Evolutionary conservation across 1,140 invertebrate species (phyloP), one percentile per base, ranked within the genome.

Genomic region (Holotrichia oblita): DNA sequence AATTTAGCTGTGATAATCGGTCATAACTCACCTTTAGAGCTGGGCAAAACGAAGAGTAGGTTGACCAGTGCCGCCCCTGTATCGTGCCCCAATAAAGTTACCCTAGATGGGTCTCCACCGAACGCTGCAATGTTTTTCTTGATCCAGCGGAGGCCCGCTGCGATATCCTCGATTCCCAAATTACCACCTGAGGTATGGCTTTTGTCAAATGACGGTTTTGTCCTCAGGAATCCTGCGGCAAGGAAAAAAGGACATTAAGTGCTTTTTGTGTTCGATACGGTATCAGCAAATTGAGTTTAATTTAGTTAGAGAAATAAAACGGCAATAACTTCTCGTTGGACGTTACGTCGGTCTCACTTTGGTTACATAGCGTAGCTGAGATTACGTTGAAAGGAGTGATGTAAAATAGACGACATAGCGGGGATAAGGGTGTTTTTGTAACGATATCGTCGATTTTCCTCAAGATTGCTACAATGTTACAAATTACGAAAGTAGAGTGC

Each of bases 71-170:
- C 94, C 2, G 96, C 96, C 4, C 95, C 96, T 2, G 94, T 93
- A 64, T 94, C 94, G 85, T 97, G 95, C 4, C 96, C 97, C 82
- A 96, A 90, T n/a, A 98, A 85, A 6, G 96, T 96, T 40, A 98
- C 91, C 55, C 94, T 90, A 8, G 89, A 88, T 0, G 93, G 91
- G 88, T 97, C 95, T 0, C 95, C 95, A 27, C 93, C 93, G 86
- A 97, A 96, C 0, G 93, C 91, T 0, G 89, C 92, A 20, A 96
- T 93, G 85, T 97, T 96, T 79, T 91, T 89, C 61, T 91, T 90
- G 55, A 95, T 90, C 94, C 94, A 97, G 72, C 89, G 88, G 40
- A 96, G 87, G 0, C 91, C 94, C 85, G 93, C 92, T 7, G 93
- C 90, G 42, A 94, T 91, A 87, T 97, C 95, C 83, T 93, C 88